Conservation (phyloP, 2,888 invertebrate species). For the Gonocerus acuteangulatus region DNA sequence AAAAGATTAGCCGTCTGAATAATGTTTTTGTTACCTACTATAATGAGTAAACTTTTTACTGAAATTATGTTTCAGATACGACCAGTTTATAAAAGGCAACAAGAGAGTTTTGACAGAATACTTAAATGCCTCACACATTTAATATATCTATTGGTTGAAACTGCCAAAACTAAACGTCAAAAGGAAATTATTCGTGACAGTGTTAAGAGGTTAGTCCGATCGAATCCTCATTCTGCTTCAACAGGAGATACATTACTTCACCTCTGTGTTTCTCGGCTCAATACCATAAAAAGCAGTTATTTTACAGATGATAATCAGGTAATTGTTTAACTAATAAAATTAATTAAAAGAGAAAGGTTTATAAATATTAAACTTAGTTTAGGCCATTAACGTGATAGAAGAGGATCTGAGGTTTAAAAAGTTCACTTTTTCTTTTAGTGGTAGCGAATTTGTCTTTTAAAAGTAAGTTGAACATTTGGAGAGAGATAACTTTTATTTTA, state of each 20-base stretch:
- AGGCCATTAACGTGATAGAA: neutral
- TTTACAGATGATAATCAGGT: slow-evolving; percentile 61
- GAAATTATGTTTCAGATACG: slow-evolving; percentile 52
- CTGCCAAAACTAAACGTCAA: slow-evolving; percentile 50
- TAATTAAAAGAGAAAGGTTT: no score
- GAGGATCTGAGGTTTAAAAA: neutral
- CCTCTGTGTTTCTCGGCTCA: slow-evolving; percentile 68
- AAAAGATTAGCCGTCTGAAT: no score
- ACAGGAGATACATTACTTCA: slow-evolving; percentile 77
- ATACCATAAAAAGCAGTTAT: slow-evolving; percentile 69
- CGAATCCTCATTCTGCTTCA: slow-evolving; percentile 60
- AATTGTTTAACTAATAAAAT: slow-evolving; percentile 20
- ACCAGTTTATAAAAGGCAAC: slow-evolving; percentile 68
- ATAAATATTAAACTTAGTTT: neutral
- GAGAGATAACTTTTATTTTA: no score
- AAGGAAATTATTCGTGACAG: slow-evolving; percentile 45
- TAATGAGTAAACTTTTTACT: no score
- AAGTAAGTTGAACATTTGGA: no score
- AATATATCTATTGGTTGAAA: slow-evolving; percentile 60
- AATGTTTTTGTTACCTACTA: no score
- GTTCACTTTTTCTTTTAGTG: no score
- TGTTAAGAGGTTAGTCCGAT: slow-evolving; percentile 52
- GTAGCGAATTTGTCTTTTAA: no score
- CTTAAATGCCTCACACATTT: slow-evolving; percentile 73
- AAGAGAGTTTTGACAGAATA: slow-evolving; percentile 72